Conservation (phyloP, 2,113 vertebrate genomes). For the Holacanthus passer region DNA sequence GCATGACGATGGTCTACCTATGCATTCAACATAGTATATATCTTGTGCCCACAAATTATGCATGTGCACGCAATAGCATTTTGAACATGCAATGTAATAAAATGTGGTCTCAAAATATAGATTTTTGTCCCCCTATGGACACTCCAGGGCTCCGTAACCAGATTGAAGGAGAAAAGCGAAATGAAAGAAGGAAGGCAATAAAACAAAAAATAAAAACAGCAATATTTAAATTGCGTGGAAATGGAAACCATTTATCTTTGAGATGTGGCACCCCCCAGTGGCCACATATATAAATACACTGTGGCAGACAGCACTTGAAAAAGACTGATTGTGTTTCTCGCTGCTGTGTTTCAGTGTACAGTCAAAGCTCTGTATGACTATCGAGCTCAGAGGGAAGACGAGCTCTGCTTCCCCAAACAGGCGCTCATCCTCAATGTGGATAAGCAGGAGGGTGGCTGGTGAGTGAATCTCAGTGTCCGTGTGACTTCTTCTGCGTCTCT, state of each 20-base stretch:
- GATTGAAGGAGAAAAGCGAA: background rate
- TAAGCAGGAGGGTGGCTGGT: conserved; percentile 91
- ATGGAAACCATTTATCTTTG: background rate
- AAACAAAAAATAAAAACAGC: background rate
- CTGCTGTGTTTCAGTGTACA: conserved; percentile 80
- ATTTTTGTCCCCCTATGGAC: no score
- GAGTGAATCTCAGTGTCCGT: conserved; percentile 45
- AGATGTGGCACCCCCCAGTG: background rate
- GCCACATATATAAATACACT: background rate
- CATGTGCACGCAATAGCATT: no score
- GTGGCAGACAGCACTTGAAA: background rate
- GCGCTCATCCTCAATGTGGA: conserved; percentile 90
- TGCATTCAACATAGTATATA: no score
- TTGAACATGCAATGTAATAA: no score
- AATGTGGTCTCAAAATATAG: no score
- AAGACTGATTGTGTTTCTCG: background rate
- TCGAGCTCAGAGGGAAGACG: conserved; percentile 90
- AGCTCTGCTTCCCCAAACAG: conserved; percentile 92
- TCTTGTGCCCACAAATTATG: no score
- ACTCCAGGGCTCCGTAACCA: no score
- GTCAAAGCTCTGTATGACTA: conserved; percentile 92
- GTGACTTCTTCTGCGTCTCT: background rate
- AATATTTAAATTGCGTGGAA: background rate
- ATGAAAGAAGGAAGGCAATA: background rate
- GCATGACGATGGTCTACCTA: no score